A percentile compares a stretch with the other conserved stretches of the same genome.
Evolutionary conservation across 2,797 vertebrate species (phyloP).

Genomic region (Alauda arvensis): DNA sequence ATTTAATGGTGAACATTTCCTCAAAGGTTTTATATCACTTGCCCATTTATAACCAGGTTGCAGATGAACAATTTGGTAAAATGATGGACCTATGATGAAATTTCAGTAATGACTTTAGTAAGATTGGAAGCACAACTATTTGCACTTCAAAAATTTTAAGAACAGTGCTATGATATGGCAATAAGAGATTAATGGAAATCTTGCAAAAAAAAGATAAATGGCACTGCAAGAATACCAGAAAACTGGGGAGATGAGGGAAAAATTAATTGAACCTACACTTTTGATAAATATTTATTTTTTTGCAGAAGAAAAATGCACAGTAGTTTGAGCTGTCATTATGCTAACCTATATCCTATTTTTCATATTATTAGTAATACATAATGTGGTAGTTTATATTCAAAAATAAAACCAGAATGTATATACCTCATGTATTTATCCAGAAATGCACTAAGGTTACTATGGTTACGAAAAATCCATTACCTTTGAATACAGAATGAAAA

Average conservation of each 20-base stretch:
- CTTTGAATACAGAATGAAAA: conserved; percentile 85
- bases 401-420: conserved; percentile 82
- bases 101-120: conserved; percentile 60
- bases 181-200: conserved; percentile 72
- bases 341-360: conserved; percentile 79
- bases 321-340: conserved; percentile 78
- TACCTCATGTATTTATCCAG: conserved; percentile 81
- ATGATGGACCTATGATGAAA: neutral
- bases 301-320: conserved; percentile 78
- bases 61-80: neutral
- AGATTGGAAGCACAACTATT: conserved; percentile 51
- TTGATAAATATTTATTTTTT: conserved; percentile 81
- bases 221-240: conserved; percentile 60
- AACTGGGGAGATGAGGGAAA: conserved; percentile 51
- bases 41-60: neutral
- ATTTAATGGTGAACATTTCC: neutral
- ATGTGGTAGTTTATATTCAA: conserved; percentile 85
- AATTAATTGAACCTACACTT: conserved; percentile 78
- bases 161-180: conserved; percentile 51
- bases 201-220: conserved; percentile 70
- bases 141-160: conserved; percentile 61
- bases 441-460: conserved; percentile 82
- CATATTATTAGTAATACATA: conserved; percentile 83
- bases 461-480: conserved; percentile 84
- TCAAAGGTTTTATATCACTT: neutral